Percentiles rank a stretch among this genome's conserved stretches.
Conservation (phyloP, 2,113 vertebrate species). For the Canis aureus region DNA sequence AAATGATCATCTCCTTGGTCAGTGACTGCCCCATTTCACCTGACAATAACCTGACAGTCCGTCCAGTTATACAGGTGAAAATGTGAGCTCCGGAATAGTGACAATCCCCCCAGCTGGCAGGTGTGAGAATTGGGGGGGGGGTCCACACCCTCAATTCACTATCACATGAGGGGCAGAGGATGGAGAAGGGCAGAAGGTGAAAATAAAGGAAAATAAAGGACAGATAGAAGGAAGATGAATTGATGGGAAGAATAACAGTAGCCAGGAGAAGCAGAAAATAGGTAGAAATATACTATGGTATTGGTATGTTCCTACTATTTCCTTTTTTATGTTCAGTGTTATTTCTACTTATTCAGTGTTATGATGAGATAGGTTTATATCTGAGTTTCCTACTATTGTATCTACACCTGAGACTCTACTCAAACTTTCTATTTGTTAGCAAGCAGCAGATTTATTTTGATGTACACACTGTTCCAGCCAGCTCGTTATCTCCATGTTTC, state of each 20-base stretch:
- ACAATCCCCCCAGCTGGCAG: no score
- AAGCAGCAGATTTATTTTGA: neutral
- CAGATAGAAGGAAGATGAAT: neutral
- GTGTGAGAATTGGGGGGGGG: neutral
- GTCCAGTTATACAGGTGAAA: neutral
- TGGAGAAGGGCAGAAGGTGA: neutral
- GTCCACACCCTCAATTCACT: neutral
- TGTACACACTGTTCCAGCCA: neutral
- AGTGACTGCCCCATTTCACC: neutral
- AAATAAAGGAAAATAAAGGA: neutral
- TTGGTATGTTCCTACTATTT: neutral
- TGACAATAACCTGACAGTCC: neutral
- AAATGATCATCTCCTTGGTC: neutral
- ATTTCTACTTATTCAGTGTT: neutral
- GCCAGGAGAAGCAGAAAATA: neutral
- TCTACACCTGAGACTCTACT: neutral
- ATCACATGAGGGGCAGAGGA: neutral
- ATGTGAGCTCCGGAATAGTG: neutral
- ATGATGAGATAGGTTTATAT: neutral
- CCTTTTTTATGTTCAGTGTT: neutral
- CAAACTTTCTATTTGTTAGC: neutral
- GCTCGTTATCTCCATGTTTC: neutral
- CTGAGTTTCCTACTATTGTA: neutral
- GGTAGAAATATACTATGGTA: neutral
- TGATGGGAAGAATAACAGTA: neutral